Percentiles rank a stretch among this genome's conserved stretches.
These are phyloP conservation scores for Lithosia quadra DNA, from an alignment of 2,888 invertebrate species.

Conservation along the genomic window DNA sequence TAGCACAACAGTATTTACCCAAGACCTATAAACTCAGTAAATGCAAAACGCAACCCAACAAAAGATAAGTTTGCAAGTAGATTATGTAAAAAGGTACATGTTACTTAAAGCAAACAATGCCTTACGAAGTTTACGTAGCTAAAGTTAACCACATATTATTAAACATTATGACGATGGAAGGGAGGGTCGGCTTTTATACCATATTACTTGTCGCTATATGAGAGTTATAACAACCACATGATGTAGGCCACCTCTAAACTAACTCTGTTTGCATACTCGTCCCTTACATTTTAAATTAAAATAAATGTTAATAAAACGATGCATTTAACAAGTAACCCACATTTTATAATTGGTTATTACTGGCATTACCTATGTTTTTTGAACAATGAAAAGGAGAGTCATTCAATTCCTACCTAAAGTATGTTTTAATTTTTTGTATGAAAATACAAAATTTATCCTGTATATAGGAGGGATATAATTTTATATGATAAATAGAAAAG, in stretches of 20 bases:
- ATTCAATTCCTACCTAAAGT: too few relatives aligned
- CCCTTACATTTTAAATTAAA: slow-evolving; percentile 37
- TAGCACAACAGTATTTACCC: background rate
- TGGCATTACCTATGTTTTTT: too few relatives aligned
- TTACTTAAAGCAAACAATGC: slow-evolving; percentile 51
- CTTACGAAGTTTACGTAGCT: slow-evolving; percentile 59
- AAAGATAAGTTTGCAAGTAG: slow-evolving; percentile 7
- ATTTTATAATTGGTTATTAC: too few relatives aligned
- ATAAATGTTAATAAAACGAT: background rate
- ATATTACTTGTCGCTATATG: slow-evolving; percentile 65
- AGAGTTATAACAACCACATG: slow-evolving; percentile 59
- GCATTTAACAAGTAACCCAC: background rate
- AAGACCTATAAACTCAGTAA: background rate
- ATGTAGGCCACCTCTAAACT: slow-evolving; percentile 44
- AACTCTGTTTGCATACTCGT: slow-evolving; percentile 45
- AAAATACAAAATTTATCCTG: too few relatives aligned
- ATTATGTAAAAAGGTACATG: slow-evolving; percentile 28
- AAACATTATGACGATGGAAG: slow-evolving; percentile 62
- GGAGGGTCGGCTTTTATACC: slow-evolving; percentile 63
- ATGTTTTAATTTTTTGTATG: too few relatives aligned
- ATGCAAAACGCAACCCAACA: background rate
- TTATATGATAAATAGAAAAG: background rate
- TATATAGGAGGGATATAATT: too few relatives aligned
- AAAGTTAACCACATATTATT: slow-evolving; percentile 66
- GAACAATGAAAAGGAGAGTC: too few relatives aligned